These are phyloP conservation scores for Drosophila setosimentum DNA, from an alignment of 2,888 invertebrate species.

Conservation along the genomic window DNA sequence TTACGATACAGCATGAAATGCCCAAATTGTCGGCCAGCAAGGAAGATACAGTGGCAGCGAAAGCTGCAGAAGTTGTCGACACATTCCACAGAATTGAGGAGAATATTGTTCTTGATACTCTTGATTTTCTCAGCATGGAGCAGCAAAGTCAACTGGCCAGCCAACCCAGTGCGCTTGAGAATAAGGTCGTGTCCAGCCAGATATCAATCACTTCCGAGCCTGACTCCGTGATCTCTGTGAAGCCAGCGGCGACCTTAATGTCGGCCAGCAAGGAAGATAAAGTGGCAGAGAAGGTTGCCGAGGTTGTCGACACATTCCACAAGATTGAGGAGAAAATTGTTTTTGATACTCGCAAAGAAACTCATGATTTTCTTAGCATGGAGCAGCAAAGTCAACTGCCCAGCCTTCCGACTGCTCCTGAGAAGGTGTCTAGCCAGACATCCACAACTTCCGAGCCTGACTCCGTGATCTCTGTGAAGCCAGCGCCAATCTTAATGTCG, in stretches of 20 bases:
- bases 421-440: constrained; percentile 53
- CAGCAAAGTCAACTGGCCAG: constrained; percentile 72
- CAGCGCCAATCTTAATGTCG: constrained; percentile 21
- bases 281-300: constrained; percentile 52
- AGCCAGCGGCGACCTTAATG: constrained; percentile 21
- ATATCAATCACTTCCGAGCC: constrained; percentile 62
- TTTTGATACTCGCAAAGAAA: constrained; percentile 63
- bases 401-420: constrained; percentile 33
- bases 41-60: constrained; percentile 60
- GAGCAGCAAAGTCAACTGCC: constrained; percentile 76
- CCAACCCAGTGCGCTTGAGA: constrained; percentile 31
- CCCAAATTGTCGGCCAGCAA: constrained; percentile 16
- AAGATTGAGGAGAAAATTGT: constrained; percentile 64
- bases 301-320: constrained; percentile 60
- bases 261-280: constrained; percentile 39
- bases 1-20: constrained; percentile 2
- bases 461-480: constrained; percentile 44
- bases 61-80: constrained; percentile 56
- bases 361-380: constrained; percentile 77
- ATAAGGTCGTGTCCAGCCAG: constrained; percentile 46
- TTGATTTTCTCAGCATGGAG: constrained; percentile 77
- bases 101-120: constrained; percentile 63
- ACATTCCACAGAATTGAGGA: constrained; percentile 68
- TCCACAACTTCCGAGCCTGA: constrained; percentile 64
- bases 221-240: constrained; percentile 51